Base-by-base conservation (phyloP, 37 sponge, comb jelly and placozoan species). In the Haliclona indistincta region DNA sequence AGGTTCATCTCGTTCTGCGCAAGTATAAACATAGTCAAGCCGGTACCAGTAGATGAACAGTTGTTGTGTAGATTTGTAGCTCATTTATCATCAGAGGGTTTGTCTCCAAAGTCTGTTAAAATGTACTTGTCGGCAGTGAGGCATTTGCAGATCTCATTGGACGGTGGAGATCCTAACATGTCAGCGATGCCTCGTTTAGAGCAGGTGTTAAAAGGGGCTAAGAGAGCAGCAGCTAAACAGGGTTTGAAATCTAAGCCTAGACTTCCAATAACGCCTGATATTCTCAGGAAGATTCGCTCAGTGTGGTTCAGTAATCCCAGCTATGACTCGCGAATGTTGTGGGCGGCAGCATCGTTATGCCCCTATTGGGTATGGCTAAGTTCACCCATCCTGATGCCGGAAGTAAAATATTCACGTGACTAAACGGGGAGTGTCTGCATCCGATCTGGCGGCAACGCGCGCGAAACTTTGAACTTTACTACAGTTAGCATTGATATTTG, bases 1-100 rank as follows among this genome's bases (percentile, higher is more conserved):
- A 76, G 47, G 1, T 75, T 54, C 58, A 19, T 65, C 4, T 0
- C 41, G 2, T 84, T 77, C 73, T 84, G 78, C 73, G 25, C 22
- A 13, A 47, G 26, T 13, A 3, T 19, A 23, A 22, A 47, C 28
- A 10, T 70, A 15, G 56, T 33, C 4, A 20, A 51, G 54, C 73
- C 73, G 2, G 43, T 45, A 15, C 85, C 85, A 33, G 41, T 43
- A 32, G 63, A 56, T 42, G 77, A 76, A 35, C 58, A 44, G 6
- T 37, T 56, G 44, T 44, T 78, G 28, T 71, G 70, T 20, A 63
- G 23, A 0, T 79, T 74, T 45, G 64, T 38, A 8, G 35, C 76
- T 0, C 28, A 34, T 33, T 36, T 83, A 15, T 35, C 69, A 0
- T 23, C 40, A 13, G 35, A 67, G n/a, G 36, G 63, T 13, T 22